Percentiles rank a stretch among this genome's conserved stretches.
These are phyloP conservation scores for Symphodus melops DNA, from an alignment of 2,113 vertebrate genomes.

Conservation along the genomic window DNA sequence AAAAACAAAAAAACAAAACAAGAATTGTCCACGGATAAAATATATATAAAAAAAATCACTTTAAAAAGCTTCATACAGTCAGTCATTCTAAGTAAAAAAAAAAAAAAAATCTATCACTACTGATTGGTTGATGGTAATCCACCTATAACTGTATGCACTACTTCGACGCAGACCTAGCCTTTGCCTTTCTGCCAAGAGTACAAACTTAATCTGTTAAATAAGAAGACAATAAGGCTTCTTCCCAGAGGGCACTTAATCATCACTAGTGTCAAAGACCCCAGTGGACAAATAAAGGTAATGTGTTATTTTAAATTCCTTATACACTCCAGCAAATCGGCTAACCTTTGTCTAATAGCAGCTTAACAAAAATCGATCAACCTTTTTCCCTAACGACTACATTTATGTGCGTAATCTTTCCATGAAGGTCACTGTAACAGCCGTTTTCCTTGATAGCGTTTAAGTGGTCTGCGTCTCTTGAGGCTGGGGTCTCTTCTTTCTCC, in stretches of 20 bases:
- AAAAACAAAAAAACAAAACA: too few species aligned
- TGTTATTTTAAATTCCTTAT: conserved; percentile 14
- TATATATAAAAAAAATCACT: too few species aligned
- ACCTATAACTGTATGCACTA: background rate
- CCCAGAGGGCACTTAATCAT: conserved; percentile 50
- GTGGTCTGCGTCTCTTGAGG: conserved; percentile 25
- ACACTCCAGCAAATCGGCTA: conserved; percentile 45
- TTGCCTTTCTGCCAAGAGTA: conserved; percentile 35
- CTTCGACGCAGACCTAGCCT: conserved; percentile 7
- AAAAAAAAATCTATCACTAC: background rate
- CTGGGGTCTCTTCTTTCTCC: background rate
- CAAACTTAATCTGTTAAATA: conserved; percentile 23
- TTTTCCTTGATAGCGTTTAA: conserved; percentile 26
- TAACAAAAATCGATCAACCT: conserved; percentile 45
- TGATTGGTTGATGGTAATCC: conserved; percentile 16
- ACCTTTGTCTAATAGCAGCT: conserved; percentile 49
- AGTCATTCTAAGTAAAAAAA: too few species aligned
- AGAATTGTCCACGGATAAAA: too few species aligned
- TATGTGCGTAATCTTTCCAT: conserved; percentile 18
- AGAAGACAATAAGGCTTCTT: conserved; percentile 31
- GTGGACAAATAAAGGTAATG: background rate
- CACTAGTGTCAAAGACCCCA: conserved; percentile 21
- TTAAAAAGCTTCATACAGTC: too few species aligned
- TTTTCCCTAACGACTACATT: conserved; percentile 19
- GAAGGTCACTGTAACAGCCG: conserved; percentile 31